Base-by-base conservation (phyloP, 2,888 invertebrate genomes). In the Lomographa bimaculata region DNA sequence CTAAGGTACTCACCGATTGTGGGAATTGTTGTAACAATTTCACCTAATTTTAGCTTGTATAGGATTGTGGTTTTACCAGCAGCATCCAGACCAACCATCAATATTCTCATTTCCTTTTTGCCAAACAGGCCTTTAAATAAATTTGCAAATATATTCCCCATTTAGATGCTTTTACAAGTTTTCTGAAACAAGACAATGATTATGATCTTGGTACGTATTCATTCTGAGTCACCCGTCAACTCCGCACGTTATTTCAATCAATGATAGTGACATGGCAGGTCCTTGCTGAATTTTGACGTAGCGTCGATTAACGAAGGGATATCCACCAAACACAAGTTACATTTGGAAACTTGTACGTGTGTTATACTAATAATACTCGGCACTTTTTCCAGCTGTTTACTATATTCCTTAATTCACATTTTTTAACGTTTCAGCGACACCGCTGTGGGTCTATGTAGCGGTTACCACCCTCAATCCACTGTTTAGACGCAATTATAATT, bases 21-120 rank as follows among this genome's bases (percentile, higher is more conserved):
- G 78, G 99, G 99, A 92, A 99, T 99, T 81, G 99, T 99, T 84
- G 98, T 98, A 83, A 99, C 98, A 92, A 98, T 98, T 95, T 99
- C 98, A 87, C 98, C 98, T 93, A 99, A 94, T 94, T 99, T 99
- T 87, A 99, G 94, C 95, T 99, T 99, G 93, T 98, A 98, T 91
- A 99, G 93, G 91, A 99, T 99, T 91, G 98, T 99, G 80, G 99
- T 99, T 95, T 99, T 99, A 93, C 99, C 99, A 91, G 99, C 99
- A 78, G 98, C 98, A 93, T 99, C 98, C 82, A 98, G 93, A 83
- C 98, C 98, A 69, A 98, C 98, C 98, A 99, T 99, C 91, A 99
- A 92, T 94, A 99, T 98, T 93, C 99, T 96, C 99, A 99, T 99
- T 93, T 99, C 98, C 86, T 98, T 99, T 92, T 99, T 99, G 92